Conservation (phyloP, 2,888 invertebrate species). For the Cepaea hortensis region DNA sequence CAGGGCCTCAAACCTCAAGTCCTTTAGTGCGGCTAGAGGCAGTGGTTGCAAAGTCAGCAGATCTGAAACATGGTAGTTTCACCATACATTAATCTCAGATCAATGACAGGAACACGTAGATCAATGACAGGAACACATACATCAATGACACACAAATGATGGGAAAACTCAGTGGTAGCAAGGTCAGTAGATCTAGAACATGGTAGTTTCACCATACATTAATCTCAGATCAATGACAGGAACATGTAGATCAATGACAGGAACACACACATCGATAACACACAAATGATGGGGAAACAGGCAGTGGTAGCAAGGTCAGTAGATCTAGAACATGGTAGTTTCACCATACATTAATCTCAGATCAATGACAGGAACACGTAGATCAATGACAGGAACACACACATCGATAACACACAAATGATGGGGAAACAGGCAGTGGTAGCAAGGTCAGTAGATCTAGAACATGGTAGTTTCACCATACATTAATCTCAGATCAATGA, state of each 20-base stretch:
- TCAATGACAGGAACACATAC: not conserved
- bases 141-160: not conserved
- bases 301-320: constrained; percentile 91
- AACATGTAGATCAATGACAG: not conserved
- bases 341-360: not conserved
- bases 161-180: constrained; percentile 94
- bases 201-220: not conserved
- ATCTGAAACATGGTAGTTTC: constrained; percentile 79
- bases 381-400: not conserved
- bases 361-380: not conserved
- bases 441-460: constrained; percentile 90
- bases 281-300: too few relatives aligned
- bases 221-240: not conserved
- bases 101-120: not conserved
- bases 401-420: not conserved
- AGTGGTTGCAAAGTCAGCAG: constrained; percentile 92
- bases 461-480: constrained; percentile 35
- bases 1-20: constrained; percentile 86
- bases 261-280: not conserved
- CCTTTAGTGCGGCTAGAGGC: constrained; percentile 88
- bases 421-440: constrained; percentile 81
- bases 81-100: not conserved
- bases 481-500: too few relatives aligned
- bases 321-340: constrained; percentile 81
- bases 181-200: constrained; percentile 86